A percentile compares a stretch with the other conserved stretches of the same genome.
These are phyloP conservation scores for Panzeria rudis DNA, from an alignment of 2,888 invertebrate genomes.

Conservation along the genomic window DNA sequence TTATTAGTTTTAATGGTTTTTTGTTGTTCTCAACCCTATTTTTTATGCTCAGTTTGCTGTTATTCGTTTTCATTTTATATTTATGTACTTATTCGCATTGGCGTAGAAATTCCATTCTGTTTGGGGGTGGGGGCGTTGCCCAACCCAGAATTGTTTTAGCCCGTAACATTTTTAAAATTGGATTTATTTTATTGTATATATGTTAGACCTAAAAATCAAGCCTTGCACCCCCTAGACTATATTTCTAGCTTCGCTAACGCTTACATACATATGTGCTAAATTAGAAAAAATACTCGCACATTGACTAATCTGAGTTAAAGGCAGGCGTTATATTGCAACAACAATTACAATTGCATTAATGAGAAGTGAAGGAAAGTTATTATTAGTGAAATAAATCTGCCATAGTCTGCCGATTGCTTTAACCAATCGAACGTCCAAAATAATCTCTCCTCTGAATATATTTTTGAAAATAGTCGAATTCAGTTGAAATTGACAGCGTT, in stretches of 20 bases:
- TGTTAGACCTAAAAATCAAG: too few species aligned
- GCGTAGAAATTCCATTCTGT: too few species aligned
- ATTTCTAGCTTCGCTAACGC: too few species aligned
- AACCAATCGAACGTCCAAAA: slow-evolving; percentile 26
- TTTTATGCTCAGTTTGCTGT: slow-evolving; percentile 18
- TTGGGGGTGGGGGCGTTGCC: too few species aligned
- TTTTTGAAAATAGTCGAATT: slow-evolving; percentile 35
- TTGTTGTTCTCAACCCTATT: slow-evolving; percentile 46
- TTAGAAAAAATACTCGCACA: slow-evolving; percentile 32
- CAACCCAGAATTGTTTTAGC: too few species aligned
- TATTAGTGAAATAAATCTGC: slow-evolving; percentile 47
- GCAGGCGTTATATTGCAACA: slow-evolving; percentile 1
- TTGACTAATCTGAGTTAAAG: slow-evolving; percentile 61
- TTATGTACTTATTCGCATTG: background rate
- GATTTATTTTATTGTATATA: too few species aligned
- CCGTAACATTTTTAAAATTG: too few species aligned
- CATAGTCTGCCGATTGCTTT: slow-evolving; percentile 25
- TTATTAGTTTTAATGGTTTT: slow-evolving; percentile 6
- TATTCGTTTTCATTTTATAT: slow-evolving; percentile 4
- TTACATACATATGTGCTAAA: slow-evolving; percentile 38
- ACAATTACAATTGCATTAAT: too few species aligned
- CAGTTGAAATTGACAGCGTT: slow-evolving; percentile 55
- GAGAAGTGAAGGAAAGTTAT: slow-evolving; percentile 5
- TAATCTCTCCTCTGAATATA: slow-evolving; percentile 33
- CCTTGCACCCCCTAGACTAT: too few species aligned